These are phyloP conservation scores for Pterocles orientalis DNA, from an alignment of 2,113 vertebrate species.

Conservation along the genomic window DNA sequence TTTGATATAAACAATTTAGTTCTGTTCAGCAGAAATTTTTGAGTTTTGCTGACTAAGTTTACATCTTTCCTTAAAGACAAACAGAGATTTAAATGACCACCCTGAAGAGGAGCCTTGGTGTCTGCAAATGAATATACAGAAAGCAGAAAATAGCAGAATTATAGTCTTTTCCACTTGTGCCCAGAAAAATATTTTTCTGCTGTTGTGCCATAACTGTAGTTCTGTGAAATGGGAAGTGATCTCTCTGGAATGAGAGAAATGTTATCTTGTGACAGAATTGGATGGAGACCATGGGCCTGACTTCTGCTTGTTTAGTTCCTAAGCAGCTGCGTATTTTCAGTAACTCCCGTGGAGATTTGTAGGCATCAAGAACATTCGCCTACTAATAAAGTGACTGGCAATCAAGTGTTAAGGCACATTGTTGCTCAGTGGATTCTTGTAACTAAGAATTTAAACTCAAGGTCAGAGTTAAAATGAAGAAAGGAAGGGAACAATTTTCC, in stretches of 20 bases:
- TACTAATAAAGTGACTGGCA: not conserved
- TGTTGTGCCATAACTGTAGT: not conserved
- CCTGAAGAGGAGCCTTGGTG: not conserved
- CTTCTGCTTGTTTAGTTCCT: not conserved
- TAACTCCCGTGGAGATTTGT: not conserved
- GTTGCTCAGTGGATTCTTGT: not conserved
- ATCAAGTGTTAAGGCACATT: not conserved
- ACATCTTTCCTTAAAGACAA: not conserved
- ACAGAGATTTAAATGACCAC: not conserved
- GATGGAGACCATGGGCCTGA: not conserved
- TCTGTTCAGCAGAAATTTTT: not conserved
- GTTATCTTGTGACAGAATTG: not conserved
- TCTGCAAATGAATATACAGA: slow-evolving; percentile 37
- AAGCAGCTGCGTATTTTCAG: not conserved
- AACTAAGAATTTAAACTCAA: slow-evolving; percentile 5
- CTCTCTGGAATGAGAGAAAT: slow-evolving; percentile 18
- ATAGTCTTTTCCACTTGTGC: not conserved
- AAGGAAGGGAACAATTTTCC: not conserved
- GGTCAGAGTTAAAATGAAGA: slow-evolving; percentile 11
- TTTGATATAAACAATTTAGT: not conserved
- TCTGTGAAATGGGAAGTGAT: not conserved
- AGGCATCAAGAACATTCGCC: not conserved
- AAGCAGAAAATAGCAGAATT: not conserved
- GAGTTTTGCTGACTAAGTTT: not conserved
- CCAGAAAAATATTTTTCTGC: slow-evolving; percentile 16